phyloP scores from a whole-genome alignment of 2,113 vertebrate genomes.

The Entelurus aequoreus region DNA sequence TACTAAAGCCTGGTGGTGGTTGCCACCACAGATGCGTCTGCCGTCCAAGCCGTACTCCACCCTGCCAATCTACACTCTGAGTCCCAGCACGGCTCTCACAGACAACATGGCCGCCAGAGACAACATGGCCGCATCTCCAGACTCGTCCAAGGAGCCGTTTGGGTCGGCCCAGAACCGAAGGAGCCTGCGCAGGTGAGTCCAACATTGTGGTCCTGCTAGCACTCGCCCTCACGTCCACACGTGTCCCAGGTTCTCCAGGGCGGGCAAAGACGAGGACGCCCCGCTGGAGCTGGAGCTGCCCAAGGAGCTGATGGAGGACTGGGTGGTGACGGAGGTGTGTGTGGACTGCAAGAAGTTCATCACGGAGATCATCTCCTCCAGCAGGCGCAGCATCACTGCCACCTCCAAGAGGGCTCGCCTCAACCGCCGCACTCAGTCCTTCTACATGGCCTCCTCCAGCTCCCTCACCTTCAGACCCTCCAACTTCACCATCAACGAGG shows the following conservation, averaged over 20 bases:
- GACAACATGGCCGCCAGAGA: conserved; percentile 71
- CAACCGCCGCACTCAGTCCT: conserved; percentile 90
- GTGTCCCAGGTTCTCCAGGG: conserved; percentile 57
- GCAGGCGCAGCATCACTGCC: conserved; percentile 82
- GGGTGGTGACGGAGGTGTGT: conserved; percentile 94
- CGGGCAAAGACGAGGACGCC: conserved; percentile 26
- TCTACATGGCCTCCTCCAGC: conserved; percentile 87
- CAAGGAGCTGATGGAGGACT: conserved; percentile 90
- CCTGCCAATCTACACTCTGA: conserved; percentile 90
- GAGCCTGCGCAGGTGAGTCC: conserved; percentile 63
- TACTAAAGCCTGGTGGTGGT: neutral
- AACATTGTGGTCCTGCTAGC: accelerated
- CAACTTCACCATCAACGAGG: conserved; percentile 87
- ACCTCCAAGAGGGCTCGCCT: conserved; percentile 88
- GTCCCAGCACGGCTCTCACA: conserved; percentile 76
- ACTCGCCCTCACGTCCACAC: neutral
- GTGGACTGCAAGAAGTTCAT: conserved; percentile 98
- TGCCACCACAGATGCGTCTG: conserved; percentile 79
- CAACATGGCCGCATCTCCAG: conserved; percentile 58
- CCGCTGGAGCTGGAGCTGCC: conserved; percentile 83
- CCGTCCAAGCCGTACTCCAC: conserved; percentile 92
- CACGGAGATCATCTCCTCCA: conserved; percentile 91
- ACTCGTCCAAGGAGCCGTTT: conserved; percentile 72
- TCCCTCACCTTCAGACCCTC: conserved; percentile 84
- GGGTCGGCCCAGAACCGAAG: conserved; percentile 72